Evolutionary conservation across 2,113 vertebrate genomes (phyloP).

Genomic region (Stigmatopora nigra): DNA sequence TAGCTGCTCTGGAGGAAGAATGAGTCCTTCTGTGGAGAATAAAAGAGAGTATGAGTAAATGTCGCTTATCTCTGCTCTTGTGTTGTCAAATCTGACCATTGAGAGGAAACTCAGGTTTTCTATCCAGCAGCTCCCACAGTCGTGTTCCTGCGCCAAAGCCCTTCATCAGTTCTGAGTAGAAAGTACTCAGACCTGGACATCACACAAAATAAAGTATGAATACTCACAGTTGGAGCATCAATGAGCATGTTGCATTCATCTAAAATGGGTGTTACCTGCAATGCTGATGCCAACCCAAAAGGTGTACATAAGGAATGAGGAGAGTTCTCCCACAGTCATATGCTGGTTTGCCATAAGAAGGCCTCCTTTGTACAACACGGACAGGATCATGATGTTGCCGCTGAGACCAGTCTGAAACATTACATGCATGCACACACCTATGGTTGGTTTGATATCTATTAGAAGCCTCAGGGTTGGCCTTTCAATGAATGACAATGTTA

Average conservation of each 20-base stretch:
- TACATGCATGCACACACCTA: conserved; percentile 1
- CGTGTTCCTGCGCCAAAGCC: conserved; percentile 90
- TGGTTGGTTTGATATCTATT: background rate
- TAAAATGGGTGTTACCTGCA: conserved; percentile 71
- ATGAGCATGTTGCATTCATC: background rate
- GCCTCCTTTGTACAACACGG: conserved; percentile 94
- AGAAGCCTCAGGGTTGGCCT: background rate
- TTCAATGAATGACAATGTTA: too few species aligned
- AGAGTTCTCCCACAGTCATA: conserved; percentile 93
- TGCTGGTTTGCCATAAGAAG: conserved; percentile 83
- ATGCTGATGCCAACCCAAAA: conserved; percentile 98
- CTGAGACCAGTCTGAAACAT: conserved; percentile 81
- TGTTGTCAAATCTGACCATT: conserved; percentile 66
- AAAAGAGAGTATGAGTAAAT: background rate
- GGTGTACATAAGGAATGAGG: conserved; percentile 95
- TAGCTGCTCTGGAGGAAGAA: conserved; percentile 71
- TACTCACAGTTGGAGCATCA: background rate
- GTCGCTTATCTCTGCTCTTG: too few species aligned
- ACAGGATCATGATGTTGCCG: conserved; percentile 89
- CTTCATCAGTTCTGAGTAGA: conserved; percentile 97
- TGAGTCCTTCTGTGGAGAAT: conserved; percentile 71
- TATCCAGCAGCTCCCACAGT: conserved; percentile 90
- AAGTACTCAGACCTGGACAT: conserved; percentile 83
- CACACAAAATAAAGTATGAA: conserved; percentile 5
- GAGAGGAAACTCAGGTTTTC: conserved; percentile 80